Conservation (phyloP, 2,797 vertebrate species). For the Helarctos malayanus region DNA sequence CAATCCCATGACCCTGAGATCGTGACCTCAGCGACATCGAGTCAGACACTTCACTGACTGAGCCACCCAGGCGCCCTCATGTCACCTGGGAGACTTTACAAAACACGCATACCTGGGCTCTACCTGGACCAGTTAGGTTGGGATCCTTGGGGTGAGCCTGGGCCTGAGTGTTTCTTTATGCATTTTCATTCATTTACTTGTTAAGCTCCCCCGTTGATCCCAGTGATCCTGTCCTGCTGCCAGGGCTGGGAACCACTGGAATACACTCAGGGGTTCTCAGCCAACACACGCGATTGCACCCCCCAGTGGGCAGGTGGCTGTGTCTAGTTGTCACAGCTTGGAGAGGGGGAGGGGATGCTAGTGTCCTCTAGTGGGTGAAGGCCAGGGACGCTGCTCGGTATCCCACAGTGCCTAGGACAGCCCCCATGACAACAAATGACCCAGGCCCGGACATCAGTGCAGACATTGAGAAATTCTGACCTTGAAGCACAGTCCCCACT, state of each 20-base stretch:
- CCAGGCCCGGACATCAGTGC: background rate
- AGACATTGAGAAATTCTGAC: background rate
- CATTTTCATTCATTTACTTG: background rate
- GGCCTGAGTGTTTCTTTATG: background rate
- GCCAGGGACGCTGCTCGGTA: background rate
- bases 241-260: background rate
- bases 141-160: background rate
- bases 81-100: background rate
- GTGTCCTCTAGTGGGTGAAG: background rate
- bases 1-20: background rate
- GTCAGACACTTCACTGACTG: background rate
- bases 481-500: background rate
- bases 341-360: background rate
- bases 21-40: background rate
- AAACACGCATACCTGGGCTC: background rate
- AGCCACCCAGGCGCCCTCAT: background rate
- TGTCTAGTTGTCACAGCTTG: background rate
- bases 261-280: background rate
- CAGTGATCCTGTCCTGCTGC: background rate
- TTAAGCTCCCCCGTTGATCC: background rate
- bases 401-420: background rate
- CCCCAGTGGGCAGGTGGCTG: too few species aligned
- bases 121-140: background rate
- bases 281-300: background rate
- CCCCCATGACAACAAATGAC: rapidly evolving